Percentiles rank a stretch among this genome's conserved stretches.
Evolutionary conservation across 2,797 vertebrate genomes (phyloP).

Genomic region (Etheostoma perlongum): DNA sequence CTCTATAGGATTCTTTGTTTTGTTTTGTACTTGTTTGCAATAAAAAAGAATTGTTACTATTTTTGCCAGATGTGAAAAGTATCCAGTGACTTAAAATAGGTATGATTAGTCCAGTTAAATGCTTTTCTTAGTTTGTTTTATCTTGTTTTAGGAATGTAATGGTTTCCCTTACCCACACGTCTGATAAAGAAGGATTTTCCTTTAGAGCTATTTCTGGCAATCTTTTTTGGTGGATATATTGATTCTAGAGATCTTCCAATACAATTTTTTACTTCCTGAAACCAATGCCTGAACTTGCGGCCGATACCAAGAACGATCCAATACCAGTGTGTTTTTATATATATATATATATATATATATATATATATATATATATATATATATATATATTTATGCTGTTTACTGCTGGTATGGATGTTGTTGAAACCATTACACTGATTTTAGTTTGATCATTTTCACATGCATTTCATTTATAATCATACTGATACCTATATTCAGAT

Average conservation of each 20-base stretch:
- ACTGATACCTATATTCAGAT: no score
- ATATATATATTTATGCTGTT: no score
- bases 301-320: no score
- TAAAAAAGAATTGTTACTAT: not conserved
- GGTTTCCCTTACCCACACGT: not conserved
- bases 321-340: no score
- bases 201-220: not conserved
- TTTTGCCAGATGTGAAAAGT: not conserved
- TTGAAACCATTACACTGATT: no score
- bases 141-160: slow-evolving; percentile 1
- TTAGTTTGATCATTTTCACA: no score
- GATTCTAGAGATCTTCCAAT: not conserved
- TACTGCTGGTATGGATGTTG: no score
- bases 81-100: slow-evolving; percentile 9
- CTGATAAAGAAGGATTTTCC: slow-evolving; percentile 6
- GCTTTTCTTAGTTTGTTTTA: not conserved
- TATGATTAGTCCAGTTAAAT: not conserved
- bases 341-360: no score
- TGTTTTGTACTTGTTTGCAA: not conserved
- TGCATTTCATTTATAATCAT: no score
- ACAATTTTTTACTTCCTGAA: no score
- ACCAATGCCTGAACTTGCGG: no score
- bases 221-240: not conserved
- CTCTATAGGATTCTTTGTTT: not conserved
- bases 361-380: no score